Evolutionary conservation across 2,113 vertebrate species (phyloP).

Genomic region (Gymnarchus niloticus): DNA sequence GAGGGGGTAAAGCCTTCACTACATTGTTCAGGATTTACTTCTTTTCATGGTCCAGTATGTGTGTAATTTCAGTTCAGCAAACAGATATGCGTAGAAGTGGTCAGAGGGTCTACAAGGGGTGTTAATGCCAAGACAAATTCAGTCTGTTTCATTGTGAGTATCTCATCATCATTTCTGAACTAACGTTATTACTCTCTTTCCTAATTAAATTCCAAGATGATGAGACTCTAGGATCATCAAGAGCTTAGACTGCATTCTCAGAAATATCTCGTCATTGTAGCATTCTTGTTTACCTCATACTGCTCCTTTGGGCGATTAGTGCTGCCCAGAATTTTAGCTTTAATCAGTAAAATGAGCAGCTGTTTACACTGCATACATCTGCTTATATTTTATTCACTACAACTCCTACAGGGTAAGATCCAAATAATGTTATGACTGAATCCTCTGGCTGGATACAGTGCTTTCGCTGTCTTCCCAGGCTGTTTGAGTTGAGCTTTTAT

Average conservation of each 20-base stretch:
- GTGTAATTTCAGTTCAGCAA: not conserved
- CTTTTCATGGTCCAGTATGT: not conserved
- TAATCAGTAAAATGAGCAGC: not conserved
- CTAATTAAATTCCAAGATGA: not conserved
- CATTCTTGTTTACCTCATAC: not conserved
- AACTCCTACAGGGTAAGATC: not conserved
- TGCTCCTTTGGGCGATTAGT: not conserved
- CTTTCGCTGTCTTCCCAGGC: not conserved
- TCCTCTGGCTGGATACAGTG: not conserved
- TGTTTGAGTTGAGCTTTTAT: not conserved
- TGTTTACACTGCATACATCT: not conserved
- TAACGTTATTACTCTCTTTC: not conserved
- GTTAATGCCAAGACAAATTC: not conserved
- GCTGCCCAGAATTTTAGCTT: not conserved
- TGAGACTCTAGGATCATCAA: not conserved
- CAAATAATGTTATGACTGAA: not conserved
- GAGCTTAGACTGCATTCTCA: not conserved
- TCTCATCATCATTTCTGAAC: not conserved
- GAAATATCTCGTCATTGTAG: not conserved
- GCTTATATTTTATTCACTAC: not conserved
- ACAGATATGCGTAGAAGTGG: not conserved
- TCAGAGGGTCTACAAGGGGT: not conserved
- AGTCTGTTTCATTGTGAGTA: not conserved
- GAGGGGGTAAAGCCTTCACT: not conserved
- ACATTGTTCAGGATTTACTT: not conserved